Conservation (phyloP, 2,888 invertebrate genomes). For the Tortrix viridana region DNA sequence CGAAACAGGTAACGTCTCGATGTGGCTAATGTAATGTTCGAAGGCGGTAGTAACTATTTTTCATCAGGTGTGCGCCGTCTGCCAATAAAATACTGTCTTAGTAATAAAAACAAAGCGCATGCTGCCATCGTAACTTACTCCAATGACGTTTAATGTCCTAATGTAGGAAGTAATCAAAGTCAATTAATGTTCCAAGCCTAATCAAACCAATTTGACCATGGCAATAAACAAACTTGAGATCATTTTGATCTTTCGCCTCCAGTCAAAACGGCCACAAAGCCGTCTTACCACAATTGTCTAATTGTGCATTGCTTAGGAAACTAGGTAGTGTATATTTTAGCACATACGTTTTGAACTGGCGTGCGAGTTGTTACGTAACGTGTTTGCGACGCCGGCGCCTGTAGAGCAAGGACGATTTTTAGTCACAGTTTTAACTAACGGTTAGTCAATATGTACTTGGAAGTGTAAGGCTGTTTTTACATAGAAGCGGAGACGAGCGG, state of each 20-base stretch:
- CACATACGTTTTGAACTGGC: constrained; percentile 24
- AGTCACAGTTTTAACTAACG: constrained; percentile 23
- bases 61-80: too few relatives aligned
- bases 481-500: too few relatives aligned
- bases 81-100: too few relatives aligned
- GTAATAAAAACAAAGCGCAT: too few relatives aligned
- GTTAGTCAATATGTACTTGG: not conserved
- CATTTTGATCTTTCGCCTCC: constrained; percentile 14
- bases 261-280: not conserved
- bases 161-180: not conserved
- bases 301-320: constrained; percentile 10
- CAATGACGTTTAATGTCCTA: not conserved
- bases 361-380: constrained; percentile 27
- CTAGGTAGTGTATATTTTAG: constrained; percentile 22
- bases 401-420: constrained; percentile 33
- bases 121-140: too few relatives aligned
- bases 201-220: constrained; percentile 1
- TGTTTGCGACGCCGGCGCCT: constrained; percentile 22
- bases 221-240: constrained; percentile 1
- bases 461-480: too few relatives aligned
- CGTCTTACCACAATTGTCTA: too few relatives aligned
- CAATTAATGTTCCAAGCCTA: constrained; percentile 3
- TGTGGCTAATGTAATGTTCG: too few relatives aligned
- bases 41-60: too few relatives aligned
- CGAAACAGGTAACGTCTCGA: too few relatives aligned